Evolutionary conservation across 2,113 vertebrate species (phyloP), one percentile per base, ranked within the genome.

Genomic region (Anseranas semipalmata): DNA sequence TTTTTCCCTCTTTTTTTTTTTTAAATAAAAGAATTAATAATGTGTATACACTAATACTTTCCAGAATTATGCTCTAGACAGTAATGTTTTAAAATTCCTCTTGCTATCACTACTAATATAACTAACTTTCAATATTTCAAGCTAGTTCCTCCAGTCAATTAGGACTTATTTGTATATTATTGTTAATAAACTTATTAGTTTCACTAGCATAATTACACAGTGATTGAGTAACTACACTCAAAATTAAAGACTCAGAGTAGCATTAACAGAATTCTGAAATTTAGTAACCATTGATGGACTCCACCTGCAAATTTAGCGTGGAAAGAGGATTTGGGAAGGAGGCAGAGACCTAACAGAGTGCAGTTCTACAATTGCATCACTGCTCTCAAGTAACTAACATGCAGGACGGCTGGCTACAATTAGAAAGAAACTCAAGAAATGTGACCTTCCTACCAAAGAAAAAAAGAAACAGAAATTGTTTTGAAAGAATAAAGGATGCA

Each of bases 321-420:
- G 48, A 93, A 82, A 17, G 66, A 91, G 68, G 59, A 81, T 21
- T 1, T 80, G 14, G 48, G 82, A 45, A 82, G 72, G 50, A 79
- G 58, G 41, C 37, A 41, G 28, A 74, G 11, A 48, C 28, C 63
- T 33, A 30, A 58, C 77, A 68, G 43, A 52, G 7, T 16, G 39
- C 10, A n/a, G 56, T 82, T 91, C 86, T 70, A 81, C 76, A 60
- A 62, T 37, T 58, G 59, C 89, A 84, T 48, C 21, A 9, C 24
- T 43, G 18, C 13, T 66, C 73, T 89, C 83, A 22, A 62, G 50
- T 15, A 77, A 82, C 30, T 59, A 82, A 89, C 68, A 68, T 87
- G 97, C 70, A 96, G 80, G 68, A 95, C 70, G 52, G 89, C 63
- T 93, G 71, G 80, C 89, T 96, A 74, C 82, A 96, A 65, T 83